Evolutionary conservation across 2,888 invertebrate species (phyloP), one percentile per base, ranked within the genome.

Genomic region (Pecten maximus): DNA sequence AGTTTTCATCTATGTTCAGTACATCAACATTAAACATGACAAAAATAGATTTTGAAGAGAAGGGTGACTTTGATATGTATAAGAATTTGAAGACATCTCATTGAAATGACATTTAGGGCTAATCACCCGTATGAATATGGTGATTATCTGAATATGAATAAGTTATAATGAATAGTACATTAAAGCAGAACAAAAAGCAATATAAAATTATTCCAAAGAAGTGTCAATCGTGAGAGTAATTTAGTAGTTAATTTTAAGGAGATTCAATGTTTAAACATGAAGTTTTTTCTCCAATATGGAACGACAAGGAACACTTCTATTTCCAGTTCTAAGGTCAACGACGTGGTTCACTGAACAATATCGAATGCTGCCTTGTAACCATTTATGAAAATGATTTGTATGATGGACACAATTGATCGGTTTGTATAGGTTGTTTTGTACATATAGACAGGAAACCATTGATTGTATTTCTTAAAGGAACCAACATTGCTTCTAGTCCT

Each of bases 11-110:
- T 74, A 35, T 23, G 23, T 54, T 3, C 8, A 54, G 19, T 54
- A 2, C 2, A 74, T 0, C 28, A 35, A 74, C 74, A 74, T 74
- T 35, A 35, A 74, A 28, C 6, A 28, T 28, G 28, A 74, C 28
- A 28, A 74, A 74, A 74, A 74, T 74, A 74, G 74, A 74, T 35
- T 28, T 74, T 74, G 35, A 74, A 74, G 35, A 35, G 74, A 74
- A 35, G 28, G 74, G 35, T 28, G 28, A 74, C 12, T 28, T 74
- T 74, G 74, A 74, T 74, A 74, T 74, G 74, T 74, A 74, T 74
- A 74, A 74, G 35, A 74, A n/a, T 60, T 8, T 60, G 1, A 60
- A 74, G 28, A 35, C 35, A 74, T 74, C 28, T 74, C 16, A 2
- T 10, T 28, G 74, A 74, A 74, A 74, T 35, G 35, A 74, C 15